These are phyloP conservation scores for Calliopsis andreniformis DNA, from an alignment of 1,140 invertebrate genomes.

Conservation along the genomic window DNA sequence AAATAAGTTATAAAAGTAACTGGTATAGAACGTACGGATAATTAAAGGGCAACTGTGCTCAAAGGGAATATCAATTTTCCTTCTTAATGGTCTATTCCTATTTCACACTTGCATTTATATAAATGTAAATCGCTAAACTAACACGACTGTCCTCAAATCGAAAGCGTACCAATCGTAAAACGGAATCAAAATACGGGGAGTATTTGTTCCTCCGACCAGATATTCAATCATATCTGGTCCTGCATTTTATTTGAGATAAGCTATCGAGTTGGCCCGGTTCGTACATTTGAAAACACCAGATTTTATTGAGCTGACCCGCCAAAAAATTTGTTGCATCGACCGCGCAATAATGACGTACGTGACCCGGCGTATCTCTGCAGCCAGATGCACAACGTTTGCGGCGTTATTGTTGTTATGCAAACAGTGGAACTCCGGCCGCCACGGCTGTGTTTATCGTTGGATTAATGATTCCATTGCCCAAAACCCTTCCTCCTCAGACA, in stretches of 20 bases:
- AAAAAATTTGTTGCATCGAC: slow-evolving; percentile 51
- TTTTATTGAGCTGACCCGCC: slow-evolving; percentile 46
- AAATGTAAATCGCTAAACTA: slow-evolving; percentile 23
- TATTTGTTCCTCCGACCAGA: slow-evolving; percentile 27
- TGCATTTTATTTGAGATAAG: slow-evolving; percentile 54
- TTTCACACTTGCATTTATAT: neutral
- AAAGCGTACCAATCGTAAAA: slow-evolving; percentile 33
- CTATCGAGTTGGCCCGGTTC: slow-evolving; percentile 37
- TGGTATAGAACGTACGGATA: neutral
- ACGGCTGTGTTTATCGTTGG: slow-evolving; percentile 63
- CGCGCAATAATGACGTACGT: slow-evolving; percentile 54
- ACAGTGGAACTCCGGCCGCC: slow-evolving; percentile 52
- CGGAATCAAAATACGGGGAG: slow-evolving; percentile 33
- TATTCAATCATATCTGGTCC: slow-evolving; percentile 49
- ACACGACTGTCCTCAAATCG: neutral
- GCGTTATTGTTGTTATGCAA: slow-evolving; percentile 66
- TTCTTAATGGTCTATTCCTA: neutral
- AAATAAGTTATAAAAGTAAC: slow-evolving; percentile 8
- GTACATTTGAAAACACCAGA: slow-evolving; percentile 45
- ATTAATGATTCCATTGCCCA: slow-evolving; percentile 61
- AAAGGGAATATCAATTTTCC: neutral
- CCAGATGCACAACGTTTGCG: slow-evolving; percentile 62
- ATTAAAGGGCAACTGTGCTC: neutral
- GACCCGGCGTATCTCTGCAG: slow-evolving; percentile 57
- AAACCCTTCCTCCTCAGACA: slow-evolving; percentile 50